Evolutionary conservation across 1,140 invertebrate genomes (phyloP).

Genomic region (Eriocheir sinensis): DNA sequence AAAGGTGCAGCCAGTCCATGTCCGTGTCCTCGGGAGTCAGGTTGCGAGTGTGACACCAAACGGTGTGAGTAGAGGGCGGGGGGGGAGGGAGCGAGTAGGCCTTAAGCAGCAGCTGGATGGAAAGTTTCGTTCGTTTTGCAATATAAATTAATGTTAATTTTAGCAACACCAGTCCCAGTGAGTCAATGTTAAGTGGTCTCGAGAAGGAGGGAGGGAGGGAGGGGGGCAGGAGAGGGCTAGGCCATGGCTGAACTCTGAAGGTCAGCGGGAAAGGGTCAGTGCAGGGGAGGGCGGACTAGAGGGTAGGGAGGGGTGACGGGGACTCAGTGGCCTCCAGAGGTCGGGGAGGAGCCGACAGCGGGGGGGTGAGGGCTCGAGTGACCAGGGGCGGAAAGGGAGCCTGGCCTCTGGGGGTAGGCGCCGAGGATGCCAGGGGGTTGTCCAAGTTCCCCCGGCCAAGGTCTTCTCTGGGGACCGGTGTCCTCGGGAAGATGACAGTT

Average conservation of each 20-base stretch:
- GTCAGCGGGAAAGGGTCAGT: not conserved
- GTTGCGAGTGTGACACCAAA: not conserved
- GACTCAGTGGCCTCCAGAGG: not conserved
- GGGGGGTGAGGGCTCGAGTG: not conserved
- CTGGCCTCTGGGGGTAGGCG: not conserved
- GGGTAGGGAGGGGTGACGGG: not conserved
- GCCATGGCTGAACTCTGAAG: slow-evolving; percentile 11
- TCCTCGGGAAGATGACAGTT: slow-evolving; percentile 40
- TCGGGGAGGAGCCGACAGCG: not conserved
- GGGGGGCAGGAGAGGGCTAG: not conserved
- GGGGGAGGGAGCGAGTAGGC: no score
- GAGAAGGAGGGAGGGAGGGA: not conserved
- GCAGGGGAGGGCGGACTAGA: not conserved
- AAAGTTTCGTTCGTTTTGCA: not conserved
- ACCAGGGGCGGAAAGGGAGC: not conserved
- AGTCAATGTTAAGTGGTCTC: not conserved
- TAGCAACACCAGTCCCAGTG: not conserved
- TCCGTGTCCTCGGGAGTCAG: not conserved
- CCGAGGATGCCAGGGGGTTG: not conserved
- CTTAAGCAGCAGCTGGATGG: not conserved
- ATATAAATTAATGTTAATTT: not conserved
- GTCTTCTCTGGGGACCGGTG: not conserved
- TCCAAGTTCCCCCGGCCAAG: not conserved
- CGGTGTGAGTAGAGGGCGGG: not conserved
- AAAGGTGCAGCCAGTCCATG: not conserved